Percentiles rank a stretch among this genome's conserved stretches.
Evolutionary conservation across 2,888 invertebrate genomes (phyloP).

Genomic region (Chrysomela aeneicollis): DNA sequence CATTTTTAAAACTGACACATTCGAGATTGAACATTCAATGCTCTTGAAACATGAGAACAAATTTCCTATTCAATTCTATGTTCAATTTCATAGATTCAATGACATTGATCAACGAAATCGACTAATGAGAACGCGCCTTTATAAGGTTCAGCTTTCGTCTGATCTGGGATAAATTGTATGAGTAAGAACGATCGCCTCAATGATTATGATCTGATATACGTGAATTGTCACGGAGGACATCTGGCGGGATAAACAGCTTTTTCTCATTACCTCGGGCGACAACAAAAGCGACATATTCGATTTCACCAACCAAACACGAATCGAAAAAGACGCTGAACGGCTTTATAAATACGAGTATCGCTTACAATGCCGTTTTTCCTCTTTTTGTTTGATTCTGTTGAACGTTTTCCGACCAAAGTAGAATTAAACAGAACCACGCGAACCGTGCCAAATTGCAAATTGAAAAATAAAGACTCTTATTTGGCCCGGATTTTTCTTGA

Average conservation of each 20-base stretch:
- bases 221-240: too few species aligned
- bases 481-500: neutral
- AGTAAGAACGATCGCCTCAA: too few species aligned
- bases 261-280: neutral
- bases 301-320: slow-evolving; percentile 13
- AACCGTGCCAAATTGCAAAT: slow-evolving; percentile 16
- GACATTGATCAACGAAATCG: too few species aligned
- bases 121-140: too few species aligned
- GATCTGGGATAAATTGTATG: too few species aligned
- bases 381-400: slow-evolving; percentile 31
- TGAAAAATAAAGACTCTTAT: slow-evolving; percentile 16
- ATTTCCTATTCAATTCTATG: too few species aligned
- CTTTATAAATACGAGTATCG: slow-evolving; percentile 28
- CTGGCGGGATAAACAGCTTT: neutral
- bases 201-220: too few species aligned
- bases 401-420: slow-evolving; percentile 9
- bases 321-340: slow-evolving; percentile 8
- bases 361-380: slow-evolving; percentile 34
- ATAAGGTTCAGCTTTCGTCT: too few species aligned
- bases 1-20: too few species aligned
- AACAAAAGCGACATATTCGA: neutral
- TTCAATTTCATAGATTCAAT: too few species aligned
- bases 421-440: slow-evolving; percentile 10
- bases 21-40: too few species aligned
- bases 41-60: too few species aligned